Evolutionary conservation across 2,797 vertebrate species (phyloP), one percentile per base, ranked within the genome.

Genomic region (Malacoctenus gilli): DNA sequence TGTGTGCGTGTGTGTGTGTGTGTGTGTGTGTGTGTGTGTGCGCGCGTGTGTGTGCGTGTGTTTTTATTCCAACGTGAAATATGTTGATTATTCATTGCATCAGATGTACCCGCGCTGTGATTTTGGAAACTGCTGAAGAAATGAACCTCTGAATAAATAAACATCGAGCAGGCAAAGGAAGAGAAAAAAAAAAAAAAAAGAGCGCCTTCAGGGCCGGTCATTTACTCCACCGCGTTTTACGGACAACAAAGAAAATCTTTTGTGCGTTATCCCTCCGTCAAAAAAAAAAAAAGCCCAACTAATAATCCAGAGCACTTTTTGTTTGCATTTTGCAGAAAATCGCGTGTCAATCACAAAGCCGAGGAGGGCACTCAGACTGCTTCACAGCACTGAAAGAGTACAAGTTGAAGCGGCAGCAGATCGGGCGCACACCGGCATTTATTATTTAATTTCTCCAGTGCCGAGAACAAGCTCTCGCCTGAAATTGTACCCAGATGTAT

Each of bases 391-490:
- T 56, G 34, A 68, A 54, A n/a, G 19, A 6, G 22, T 23, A 15
- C 43, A 38, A 23, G 70, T 68, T 44, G 58, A 60, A 77, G 65
- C 62, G 61, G 59, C 16, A 57, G 49, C 57, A 30, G 14, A 44
- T 25, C 43, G 54, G 65, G 47, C 18, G 3, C 31, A 36, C 12
- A 1, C 39, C 36, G 68, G 44, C 37, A 43, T 55, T 54, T 63
- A 31, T 34, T 40, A 16, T 19, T 3, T 51, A 13, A 38, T 49
- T 59, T 16, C 20, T 32, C 14, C 25, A 28, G 4, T 49, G 55
- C 52, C 44, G 54, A 64, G 31, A 66, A 41, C 31, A 61, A 46
- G 34, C 12, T 55, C 71, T 68, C 53, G 13, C 25, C 4, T 59
- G 22, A 64, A 43, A 58, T 58, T 14, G 49, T 40, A 44, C 19